Percentiles rank a stretch among this genome's conserved stretches.
Evolutionary conservation across 2,797 vertebrate genomes (phyloP).

Genomic region (Telmatherina bonti): DNA sequence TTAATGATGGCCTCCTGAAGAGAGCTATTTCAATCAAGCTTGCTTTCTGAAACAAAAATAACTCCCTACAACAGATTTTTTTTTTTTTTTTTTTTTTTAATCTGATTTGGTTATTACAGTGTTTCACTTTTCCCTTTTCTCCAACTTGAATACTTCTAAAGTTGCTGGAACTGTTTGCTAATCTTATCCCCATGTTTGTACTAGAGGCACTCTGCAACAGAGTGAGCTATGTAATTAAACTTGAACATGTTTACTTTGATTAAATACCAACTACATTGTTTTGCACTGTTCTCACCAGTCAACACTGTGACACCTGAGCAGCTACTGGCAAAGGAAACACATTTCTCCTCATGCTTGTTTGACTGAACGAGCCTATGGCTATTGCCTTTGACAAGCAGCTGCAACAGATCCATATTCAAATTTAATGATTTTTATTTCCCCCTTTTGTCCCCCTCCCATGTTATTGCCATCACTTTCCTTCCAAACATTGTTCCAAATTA

Average conservation of each 20-base stretch:
- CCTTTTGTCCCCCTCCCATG: conserved; percentile 25
- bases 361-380: conserved; percentile 48
- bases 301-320: conserved; percentile 58
- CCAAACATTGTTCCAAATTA: conserved; percentile 26
- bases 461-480: conserved; percentile 35
- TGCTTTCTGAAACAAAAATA: conserved; percentile 23
- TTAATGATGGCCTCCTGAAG: conserved; percentile 22
- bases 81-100: neutral
- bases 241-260: conserved; percentile 62
- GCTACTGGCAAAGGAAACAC: conserved; percentile 45
- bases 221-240: conserved; percentile 66
- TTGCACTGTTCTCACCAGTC: conserved; percentile 54
- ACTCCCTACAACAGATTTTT: conserved; percentile 11
- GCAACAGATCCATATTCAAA: conserved; percentile 48
- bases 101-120: neutral
- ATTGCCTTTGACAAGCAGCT: conserved; percentile 48
- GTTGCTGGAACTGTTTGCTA: conserved; percentile 39
- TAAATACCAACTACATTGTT: conserved; percentile 59
- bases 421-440: conserved; percentile 37
- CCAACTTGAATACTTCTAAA: conserved; percentile 35
- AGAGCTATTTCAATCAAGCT: conserved; percentile 15
- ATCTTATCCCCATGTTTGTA: conserved; percentile 61
- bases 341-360: conserved; percentile 26
- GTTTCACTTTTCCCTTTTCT: conserved; percentile 45
- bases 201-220: conserved; percentile 59